These are phyloP conservation scores for Trichacis sp. DNA, from an alignment of 2,888 invertebrate genomes.

Conservation along the genomic window DNA sequence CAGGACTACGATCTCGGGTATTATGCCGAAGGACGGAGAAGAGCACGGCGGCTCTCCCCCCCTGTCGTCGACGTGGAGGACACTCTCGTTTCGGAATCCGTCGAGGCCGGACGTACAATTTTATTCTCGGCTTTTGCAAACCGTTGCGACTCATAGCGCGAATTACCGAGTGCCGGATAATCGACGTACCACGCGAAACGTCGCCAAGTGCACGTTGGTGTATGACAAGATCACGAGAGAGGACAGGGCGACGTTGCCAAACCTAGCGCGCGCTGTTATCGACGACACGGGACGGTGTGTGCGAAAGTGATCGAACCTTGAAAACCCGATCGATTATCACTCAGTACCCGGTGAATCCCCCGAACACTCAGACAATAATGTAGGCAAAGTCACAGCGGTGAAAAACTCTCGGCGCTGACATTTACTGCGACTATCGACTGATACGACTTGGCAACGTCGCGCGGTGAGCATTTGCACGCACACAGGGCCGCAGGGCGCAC, in stretches of 20 bases:
- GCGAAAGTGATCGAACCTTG: no score
- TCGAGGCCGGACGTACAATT: slow-evolving; percentile 57
- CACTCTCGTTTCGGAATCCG: slow-evolving; percentile 66
- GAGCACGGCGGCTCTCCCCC: slow-evolving; percentile 49
- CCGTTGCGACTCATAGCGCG: no score
- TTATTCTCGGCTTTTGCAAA: no score
- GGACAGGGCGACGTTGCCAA: slow-evolving; percentile 55
- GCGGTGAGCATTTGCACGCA: slow-evolving; percentile 50
- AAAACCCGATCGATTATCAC: no score
- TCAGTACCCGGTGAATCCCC: no score
- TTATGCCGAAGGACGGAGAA: slow-evolving; percentile 59
- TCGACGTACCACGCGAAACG: slow-evolving; percentile 30
- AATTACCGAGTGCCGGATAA: slow-evolving; percentile 1
- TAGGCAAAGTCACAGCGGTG: not conserved
- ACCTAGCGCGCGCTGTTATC: slow-evolving; percentile 49
- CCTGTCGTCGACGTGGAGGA: slow-evolving; percentile 52
- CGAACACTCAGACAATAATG: slow-evolving; percentile 9
- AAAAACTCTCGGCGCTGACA: slow-evolving; percentile 38
- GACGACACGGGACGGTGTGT: slow-evolving; percentile 33
- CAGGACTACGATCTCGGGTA: slow-evolving; percentile 50
- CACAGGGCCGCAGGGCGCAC: slow-evolving; percentile 28
- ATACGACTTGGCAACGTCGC: slow-evolving; percentile 61
- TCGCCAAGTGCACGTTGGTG: slow-evolving; percentile 35
- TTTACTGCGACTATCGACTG: slow-evolving; percentile 47
- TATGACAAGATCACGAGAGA: slow-evolving; percentile 60